Evolutionary conservation across 2,113 vertebrate species (phyloP), one percentile per base, ranked within the genome.

Genomic region (Brachyhypopomus gauderio): DNA sequence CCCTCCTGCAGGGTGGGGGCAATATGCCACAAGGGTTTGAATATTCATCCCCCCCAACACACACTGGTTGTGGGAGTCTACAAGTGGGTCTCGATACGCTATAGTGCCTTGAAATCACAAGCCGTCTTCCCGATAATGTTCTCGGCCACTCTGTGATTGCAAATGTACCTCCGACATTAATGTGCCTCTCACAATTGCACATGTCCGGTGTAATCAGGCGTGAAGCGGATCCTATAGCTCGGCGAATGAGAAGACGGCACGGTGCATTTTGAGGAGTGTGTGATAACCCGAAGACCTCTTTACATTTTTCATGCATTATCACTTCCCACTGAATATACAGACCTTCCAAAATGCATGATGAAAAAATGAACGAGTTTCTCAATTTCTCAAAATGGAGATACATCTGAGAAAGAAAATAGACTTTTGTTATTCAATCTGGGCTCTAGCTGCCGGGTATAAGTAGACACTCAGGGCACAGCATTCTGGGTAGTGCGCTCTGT

Each of bases 121-220:
- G 67, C 78, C 80, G 79, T 73, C 78, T 76, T 87, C 23, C 69
- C 81, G 55, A 64, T 85, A 8, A 67, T 78, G 63, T 81, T 73
- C 72, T 14, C 74, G 22, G 27, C 23, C 60, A 78, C 27, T 75
- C 55, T 81, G 71, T 52, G 63, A 45, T 34, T 75, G 56, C 80
- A 83, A 73, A 77, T 76, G 52, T 45, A 83, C 77, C 72, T 59
- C 34, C 56, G 52, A 63, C 87, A 87, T 90, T 85, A 87, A 90
- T 88, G 85, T 82, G 59, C 30, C 81, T 86, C 80, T 83, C 73
- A 73, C 72, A 82, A 73, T 64, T 27, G 70, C 60, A 73, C 20
- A 72, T 76, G 63, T 86, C 74, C 30, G 55, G 72, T 82, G 76
- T 75, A 86, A 81, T 86, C 77, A 66, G 56, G 30, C 12, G 34